These are phyloP conservation scores for Scaptomyza reducta DNA, from an alignment of 2,888 invertebrate genomes.

Conservation along the genomic window DNA sequence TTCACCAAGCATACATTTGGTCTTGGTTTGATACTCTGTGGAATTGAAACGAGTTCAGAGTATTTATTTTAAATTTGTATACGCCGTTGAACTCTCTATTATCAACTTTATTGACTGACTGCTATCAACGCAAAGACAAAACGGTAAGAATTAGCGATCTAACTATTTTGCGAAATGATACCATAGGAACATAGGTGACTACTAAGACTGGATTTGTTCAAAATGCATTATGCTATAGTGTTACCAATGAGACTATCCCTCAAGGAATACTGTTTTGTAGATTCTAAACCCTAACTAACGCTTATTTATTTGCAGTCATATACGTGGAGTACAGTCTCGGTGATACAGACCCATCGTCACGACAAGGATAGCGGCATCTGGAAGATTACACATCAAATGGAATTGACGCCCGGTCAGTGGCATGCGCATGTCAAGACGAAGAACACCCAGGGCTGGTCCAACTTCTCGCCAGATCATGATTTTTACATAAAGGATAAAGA, in stretches of 20 bases:
- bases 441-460: slow-evolving; percentile 82
- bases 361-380: slow-evolving; percentile 76
- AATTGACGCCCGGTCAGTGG: slow-evolving; percentile 80
- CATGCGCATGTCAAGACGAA: slow-evolving; percentile 81
- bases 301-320: slow-evolving; percentile 61
- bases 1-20: slow-evolving; percentile 16
- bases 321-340: slow-evolving; percentile 79
- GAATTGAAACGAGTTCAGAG: slow-evolving; percentile 25
- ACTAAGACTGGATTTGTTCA: too few species aligned
- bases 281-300: background rate
- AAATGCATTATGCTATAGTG: too few species aligned
- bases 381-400: slow-evolving; percentile 82
- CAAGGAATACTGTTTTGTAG: background rate
- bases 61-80: background rate
- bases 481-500: slow-evolving; percentile 68
- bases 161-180: background rate
- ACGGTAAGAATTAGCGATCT: background rate
- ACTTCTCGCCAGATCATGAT: slow-evolving; percentile 77
- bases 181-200: background rate
- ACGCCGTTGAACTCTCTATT: background rate
- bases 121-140: background rate
- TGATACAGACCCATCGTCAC: slow-evolving; percentile 79
- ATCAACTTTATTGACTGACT: background rate
- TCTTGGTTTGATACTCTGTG: slow-evolving; percentile 29
- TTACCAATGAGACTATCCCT: too few species aligned